Base-by-base conservation (phyloP, 1,140 invertebrate genomes). In the Drosophila miranda region DNA sequence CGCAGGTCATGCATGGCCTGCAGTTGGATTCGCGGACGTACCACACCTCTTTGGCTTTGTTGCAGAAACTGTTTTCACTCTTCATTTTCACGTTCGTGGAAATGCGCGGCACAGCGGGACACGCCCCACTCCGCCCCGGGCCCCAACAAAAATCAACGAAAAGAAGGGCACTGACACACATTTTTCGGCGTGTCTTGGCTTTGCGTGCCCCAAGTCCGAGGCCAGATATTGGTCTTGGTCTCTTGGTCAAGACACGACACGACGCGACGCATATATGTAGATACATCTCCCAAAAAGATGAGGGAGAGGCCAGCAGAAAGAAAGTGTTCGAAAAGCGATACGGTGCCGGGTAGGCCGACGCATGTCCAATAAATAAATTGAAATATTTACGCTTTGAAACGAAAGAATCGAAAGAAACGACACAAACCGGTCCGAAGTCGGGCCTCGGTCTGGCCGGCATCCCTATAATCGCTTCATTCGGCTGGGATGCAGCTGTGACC, bases 311-410 rank as follows among this genome's bases (percentile, higher is more conserved):
- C 45, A 64, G 63, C 42, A 63, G 52, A 72, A 73, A 73, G 69
- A 73, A 73, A 73, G 69, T 64, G 71, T 54, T 66, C 53, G 59
- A 53, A 68, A 55, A 68, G 43, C 14, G 64, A 67, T 67, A 42
- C 34, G 59, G 54, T 61, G 54, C 55, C 53, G 56, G 30, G 30
- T 9, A 11, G 8, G 8, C 44, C 64, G 80, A 84, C 80, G 80
- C 77, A 84, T 84, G 73, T 76, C 77, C 82, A 81, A 84, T 74
- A 81, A 84, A 84, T 81, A 81, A 86, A 84, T 84, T 84, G 81
- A 84, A 84, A 84, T 84, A 81, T 81, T 84, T 74, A 84, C 77
- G 81, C 76, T 80, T 57, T 68, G 23, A 59, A 45, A 51, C 30
- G 23, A 68, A 83, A 73, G 73, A 86, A 86, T 73, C 62, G 59